Percentiles rank a stretch among this genome's conserved stretches.
Conservation (phyloP, 2,797 vertebrate species). For the Urocyon cinereoargenteus region DNA sequence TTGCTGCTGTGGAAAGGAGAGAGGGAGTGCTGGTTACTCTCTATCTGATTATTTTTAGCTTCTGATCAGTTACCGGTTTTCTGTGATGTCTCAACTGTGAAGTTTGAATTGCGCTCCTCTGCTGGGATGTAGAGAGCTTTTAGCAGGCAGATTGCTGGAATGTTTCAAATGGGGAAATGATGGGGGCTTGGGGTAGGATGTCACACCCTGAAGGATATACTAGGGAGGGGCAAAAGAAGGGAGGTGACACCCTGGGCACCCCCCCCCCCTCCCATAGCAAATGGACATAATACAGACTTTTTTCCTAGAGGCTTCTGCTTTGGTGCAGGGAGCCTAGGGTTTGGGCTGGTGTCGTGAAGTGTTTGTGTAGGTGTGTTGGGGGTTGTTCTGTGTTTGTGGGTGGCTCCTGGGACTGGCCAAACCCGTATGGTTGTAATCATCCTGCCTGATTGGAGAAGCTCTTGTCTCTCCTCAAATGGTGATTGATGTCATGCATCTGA, state of each 20-base stretch:
- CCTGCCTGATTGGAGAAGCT: conserved; percentile 32
- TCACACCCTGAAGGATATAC: not conserved
- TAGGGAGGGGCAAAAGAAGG: not conserved
- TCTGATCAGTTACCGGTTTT: conserved; percentile 73
- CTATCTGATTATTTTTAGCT: conserved; percentile 76
- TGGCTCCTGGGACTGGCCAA: conserved; percentile 59
- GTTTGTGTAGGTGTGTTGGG: conserved; percentile 66
- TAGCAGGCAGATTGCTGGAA: conserved; percentile 57
- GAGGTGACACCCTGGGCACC: not conserved
- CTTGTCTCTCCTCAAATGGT: conserved; percentile 37
- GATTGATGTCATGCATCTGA: conserved; percentile 48
- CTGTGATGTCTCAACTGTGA: conserved; percentile 69
- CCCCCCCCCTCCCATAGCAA: not conserved
- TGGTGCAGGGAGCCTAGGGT: not conserved
- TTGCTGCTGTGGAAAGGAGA: conserved; percentile 47
- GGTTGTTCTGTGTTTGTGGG: conserved; percentile 70
- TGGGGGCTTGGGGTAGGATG: not conserved
- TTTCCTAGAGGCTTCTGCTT: not conserved
- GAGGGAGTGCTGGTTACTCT: conserved; percentile 53
- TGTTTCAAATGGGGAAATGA: conserved; percentile 45
- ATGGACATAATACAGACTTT: not conserved
- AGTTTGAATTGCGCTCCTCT: conserved; percentile 81
- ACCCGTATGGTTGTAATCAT: conserved; percentile 25
- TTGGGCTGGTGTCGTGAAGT: conserved; percentile 14
- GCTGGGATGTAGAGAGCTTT: conserved; percentile 58